Percentiles rank a stretch among this genome's conserved stretches.
phyloP scores from a whole-genome alignment of 2,797 vertebrate genomes.

The Megalops cyprinoides region DNA sequence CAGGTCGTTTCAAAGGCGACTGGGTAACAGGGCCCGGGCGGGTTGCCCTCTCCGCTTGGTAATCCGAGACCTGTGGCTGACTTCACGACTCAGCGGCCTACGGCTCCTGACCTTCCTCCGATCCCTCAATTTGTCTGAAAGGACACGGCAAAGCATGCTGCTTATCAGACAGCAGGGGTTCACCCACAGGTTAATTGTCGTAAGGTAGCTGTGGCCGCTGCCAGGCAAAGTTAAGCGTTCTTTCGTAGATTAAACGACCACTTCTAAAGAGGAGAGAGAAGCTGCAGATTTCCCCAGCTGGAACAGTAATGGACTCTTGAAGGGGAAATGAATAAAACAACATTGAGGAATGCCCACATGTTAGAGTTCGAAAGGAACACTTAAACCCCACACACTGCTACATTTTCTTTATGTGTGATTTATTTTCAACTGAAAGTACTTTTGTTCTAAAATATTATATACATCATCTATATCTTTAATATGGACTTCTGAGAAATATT shows the following conservation, averaged over 20 bases:
- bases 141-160: constrained; percentile 36
- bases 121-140: constrained; percentile 28
- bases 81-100: constrained; percentile 15
- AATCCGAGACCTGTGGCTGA: constrained; percentile 26
- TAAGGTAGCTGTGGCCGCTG: constrained; percentile 45
- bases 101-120: constrained; percentile 37
- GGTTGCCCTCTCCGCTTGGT: constrained; percentile 18
- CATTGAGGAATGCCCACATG: constrained; percentile 45
- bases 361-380: constrained; percentile 47
- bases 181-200: constrained; percentile 62
- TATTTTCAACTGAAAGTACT: too few species aligned
- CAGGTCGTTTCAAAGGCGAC: background rate
- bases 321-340: constrained; percentile 50
- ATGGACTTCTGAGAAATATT: too few species aligned
- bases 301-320: constrained; percentile 55
- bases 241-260: constrained; percentile 63
- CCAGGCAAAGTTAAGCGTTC: constrained; percentile 56
- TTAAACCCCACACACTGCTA: too few species aligned
- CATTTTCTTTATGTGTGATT: too few species aligned
- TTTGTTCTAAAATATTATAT: too few species aligned
- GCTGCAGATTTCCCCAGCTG: constrained; percentile 45
- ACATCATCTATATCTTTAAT: too few species aligned
- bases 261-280: constrained; percentile 42
- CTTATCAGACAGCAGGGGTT: constrained; percentile 41
- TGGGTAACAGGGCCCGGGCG: constrained; percentile 8